These are phyloP conservation scores for Nomia melanderi DNA, from an alignment of 1,140 invertebrate genomes.

Conservation along the genomic window DNA sequence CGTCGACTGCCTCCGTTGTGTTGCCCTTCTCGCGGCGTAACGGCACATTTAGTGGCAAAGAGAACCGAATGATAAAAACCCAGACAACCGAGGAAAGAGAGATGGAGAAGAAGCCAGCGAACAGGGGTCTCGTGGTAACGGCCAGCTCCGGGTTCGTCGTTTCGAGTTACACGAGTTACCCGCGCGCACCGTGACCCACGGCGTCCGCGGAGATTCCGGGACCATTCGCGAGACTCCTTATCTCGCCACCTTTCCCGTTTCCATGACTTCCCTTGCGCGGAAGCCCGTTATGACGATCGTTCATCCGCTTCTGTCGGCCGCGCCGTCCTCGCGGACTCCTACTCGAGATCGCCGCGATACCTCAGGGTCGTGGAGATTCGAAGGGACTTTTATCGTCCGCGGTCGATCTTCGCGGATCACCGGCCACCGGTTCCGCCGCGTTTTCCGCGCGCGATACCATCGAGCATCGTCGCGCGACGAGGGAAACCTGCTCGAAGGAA, in stretches of 20 bases:
- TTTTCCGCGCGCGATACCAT: no score
- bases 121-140: constrained; percentile 28
- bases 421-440: background rate
- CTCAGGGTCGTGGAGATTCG: constrained; percentile 3
- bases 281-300: constrained; percentile 58
- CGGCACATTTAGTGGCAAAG: constrained; percentile 46
- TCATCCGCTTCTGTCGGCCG: constrained; percentile 42
- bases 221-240: constrained; percentile 52
- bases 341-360: constrained; percentile 27
- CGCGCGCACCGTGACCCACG: constrained; percentile 63
- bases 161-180: constrained; percentile 67
- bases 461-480: no score
- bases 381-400: constrained; percentile 2
- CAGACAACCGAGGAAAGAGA: background rate
- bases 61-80: constrained; percentile 7
- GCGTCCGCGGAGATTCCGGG: constrained; percentile 36
- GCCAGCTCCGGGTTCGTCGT: constrained; percentile 63
- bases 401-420: background rate
- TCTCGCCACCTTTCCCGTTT: constrained; percentile 60
- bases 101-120: background rate
- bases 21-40: constrained; percentile 39
- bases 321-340: background rate
- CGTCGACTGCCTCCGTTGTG: background rate
- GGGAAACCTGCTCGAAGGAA: background rate
- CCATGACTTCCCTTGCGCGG: constrained; percentile 28